phyloP scores from a whole-genome alignment of 2,113 vertebrate species.

The Psophia crepitans region DNA sequence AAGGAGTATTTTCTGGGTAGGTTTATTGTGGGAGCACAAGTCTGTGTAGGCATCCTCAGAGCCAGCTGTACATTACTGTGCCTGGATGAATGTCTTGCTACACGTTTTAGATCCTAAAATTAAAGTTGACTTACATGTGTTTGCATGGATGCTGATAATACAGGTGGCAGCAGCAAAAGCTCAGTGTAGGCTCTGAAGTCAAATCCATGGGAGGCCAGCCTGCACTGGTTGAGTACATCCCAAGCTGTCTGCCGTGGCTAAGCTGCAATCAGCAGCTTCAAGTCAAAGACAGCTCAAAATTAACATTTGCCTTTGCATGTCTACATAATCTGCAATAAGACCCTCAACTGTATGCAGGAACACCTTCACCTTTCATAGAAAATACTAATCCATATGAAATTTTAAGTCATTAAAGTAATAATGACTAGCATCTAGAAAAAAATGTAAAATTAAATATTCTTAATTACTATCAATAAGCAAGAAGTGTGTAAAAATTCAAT shows the following conservation, averaged over 20 bases:
- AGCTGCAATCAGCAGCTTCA: not conserved
- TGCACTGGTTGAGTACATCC: not conserved
- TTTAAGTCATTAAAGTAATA: not conserved
- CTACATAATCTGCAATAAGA: not conserved
- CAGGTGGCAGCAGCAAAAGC: not conserved
- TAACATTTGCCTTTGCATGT: not conserved
- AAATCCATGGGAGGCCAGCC: not conserved
- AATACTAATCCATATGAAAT: not conserved
- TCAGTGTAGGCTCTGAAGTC: not conserved
- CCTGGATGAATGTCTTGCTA: not conserved
- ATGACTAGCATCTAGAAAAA: not conserved
- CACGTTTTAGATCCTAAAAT: not conserved
- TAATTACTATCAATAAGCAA: not conserved
- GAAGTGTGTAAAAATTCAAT: not conserved
- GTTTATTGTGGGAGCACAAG: not conserved
- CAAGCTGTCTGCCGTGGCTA: not conserved
- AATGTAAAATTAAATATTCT: not conserved
- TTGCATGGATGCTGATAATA: not conserved
- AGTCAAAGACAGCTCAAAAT: not conserved
- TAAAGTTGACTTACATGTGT: not conserved
- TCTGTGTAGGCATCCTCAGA: not conserved
- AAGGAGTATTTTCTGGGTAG: not conserved
- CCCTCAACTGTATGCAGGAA: not conserved
- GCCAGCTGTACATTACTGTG: not conserved
- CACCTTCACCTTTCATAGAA: not conserved